These are phyloP conservation scores for Parazoanthus swiftii DNA, from an alignment of 92 coral and sea anemone genomes.

Conservation along the genomic window DNA sequence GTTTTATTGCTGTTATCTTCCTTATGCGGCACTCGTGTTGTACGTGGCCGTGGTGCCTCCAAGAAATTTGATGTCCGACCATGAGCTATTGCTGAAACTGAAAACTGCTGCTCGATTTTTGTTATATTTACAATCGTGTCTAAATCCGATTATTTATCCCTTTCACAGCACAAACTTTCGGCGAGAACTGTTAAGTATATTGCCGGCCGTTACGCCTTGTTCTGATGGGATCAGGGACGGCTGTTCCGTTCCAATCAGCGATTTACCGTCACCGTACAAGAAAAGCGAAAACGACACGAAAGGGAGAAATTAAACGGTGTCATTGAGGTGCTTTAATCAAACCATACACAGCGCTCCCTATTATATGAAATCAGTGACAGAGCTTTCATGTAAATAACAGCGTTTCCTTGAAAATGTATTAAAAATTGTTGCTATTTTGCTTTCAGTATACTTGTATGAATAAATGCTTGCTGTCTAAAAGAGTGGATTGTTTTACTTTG, in stretches of 20 bases:
- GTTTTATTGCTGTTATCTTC: neutral
- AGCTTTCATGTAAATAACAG: neutral
- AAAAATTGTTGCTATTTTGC: too few relatives aligned
- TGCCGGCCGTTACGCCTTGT: neutral
- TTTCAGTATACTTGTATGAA: too few relatives aligned
- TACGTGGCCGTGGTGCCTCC: neutral
- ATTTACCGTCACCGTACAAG: neutral
- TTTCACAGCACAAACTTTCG: constrained; percentile 22
- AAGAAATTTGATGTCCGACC: neutral
- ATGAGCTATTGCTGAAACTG: neutral
- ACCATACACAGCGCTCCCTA: neutral
- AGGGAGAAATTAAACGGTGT: neutral
- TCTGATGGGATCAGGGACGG: neutral
- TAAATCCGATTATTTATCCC: neutral
- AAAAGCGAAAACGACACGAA: neutral
- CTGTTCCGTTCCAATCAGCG: neutral
- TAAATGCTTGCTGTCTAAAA: too few relatives aligned
- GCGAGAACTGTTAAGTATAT: neutral
- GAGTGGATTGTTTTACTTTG: too few relatives aligned
- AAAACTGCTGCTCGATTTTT: constrained; percentile 1
- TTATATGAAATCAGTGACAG: neutral
- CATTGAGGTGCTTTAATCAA: neutral
- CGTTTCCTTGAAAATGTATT: too few relatives aligned
- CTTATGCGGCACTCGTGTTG: neutral
- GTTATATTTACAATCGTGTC: constrained; percentile 6